Evolutionary conservation across 1,140 invertebrate genomes (phyloP).

Genomic region (Drosophila malerkotliana): DNA sequence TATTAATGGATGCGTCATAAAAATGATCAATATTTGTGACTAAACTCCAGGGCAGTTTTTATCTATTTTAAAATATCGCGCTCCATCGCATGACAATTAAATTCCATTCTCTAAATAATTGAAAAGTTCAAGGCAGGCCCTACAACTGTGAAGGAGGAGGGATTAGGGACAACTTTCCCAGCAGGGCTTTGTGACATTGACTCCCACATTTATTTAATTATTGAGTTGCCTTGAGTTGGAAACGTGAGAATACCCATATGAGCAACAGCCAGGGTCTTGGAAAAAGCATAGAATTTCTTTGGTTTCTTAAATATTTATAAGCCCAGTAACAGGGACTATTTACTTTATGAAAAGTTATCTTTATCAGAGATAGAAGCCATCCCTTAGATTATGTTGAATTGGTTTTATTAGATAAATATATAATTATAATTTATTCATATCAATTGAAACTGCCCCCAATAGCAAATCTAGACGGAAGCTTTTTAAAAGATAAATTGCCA

Average conservation of each 20-base stretch:
- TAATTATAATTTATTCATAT: neutral
- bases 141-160: neutral
- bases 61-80: neutral
- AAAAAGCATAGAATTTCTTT: neutral
- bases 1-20: too few relatives aligned
- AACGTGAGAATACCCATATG: neutral
- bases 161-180: neutral
- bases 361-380: too few relatives aligned
- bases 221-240: neutral
- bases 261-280: neutral
- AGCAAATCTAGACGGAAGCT: neutral
- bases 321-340: too few relatives aligned
- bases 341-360: too few relatives aligned
- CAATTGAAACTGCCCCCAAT: neutral
- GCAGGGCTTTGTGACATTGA: neutral
- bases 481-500: neutral
- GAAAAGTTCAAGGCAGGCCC: neutral
- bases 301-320: neutral
- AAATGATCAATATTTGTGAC: too few relatives aligned
- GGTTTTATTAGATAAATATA: neutral
- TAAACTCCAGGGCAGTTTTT: neutral
- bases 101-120: neutral
- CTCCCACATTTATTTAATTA: constrained; percentile 1
- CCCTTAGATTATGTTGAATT: too few relatives aligned
- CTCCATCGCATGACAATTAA: neutral